These are phyloP conservation scores for Drosophila gaucha DNA, from an alignment of 2,888 invertebrate genomes.

Conservation along the genomic window DNA sequence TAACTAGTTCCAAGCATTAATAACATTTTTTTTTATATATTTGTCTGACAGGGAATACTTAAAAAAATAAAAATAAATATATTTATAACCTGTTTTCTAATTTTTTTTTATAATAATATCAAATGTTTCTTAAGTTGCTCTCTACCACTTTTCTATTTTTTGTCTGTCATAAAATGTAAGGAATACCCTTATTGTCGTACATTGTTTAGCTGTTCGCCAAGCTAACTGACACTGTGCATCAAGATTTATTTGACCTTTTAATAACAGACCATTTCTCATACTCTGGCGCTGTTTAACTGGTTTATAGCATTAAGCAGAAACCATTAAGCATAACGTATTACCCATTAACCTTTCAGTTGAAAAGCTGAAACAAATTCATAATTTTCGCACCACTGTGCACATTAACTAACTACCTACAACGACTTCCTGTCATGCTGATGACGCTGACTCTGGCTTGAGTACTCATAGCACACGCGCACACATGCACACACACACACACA, in stretches of 20 bases:
- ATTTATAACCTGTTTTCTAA: no score
- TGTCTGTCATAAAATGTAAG: background rate
- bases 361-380: constrained; percentile 54
- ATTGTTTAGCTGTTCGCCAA: background rate
- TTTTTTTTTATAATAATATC: no score
- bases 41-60: no score
- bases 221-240: background rate
- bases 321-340: constrained; percentile 24
- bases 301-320: constrained; percentile 13
- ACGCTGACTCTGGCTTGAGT: constrained; percentile 34
- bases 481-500: constrained; percentile 9
- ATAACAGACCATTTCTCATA: constrained; percentile 11
- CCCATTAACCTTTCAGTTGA: constrained; percentile 40
- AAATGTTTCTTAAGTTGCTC: background rate
- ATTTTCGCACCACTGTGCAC: constrained; percentile 79
- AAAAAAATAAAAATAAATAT: no score
- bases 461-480: constrained; percentile 14
- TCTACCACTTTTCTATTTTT: background rate
- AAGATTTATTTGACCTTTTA: constrained; percentile 20
- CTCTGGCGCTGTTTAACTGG: background rate
- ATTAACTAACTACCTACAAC: constrained; percentile 79
- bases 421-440: constrained; percentile 72
- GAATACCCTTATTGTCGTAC: background rate
- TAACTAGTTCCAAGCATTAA: no score
- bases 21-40: no score